Evolutionary conservation across 1,140 invertebrate genomes (phyloP).

Genomic region (Sesamia nonagrioides): DNA sequence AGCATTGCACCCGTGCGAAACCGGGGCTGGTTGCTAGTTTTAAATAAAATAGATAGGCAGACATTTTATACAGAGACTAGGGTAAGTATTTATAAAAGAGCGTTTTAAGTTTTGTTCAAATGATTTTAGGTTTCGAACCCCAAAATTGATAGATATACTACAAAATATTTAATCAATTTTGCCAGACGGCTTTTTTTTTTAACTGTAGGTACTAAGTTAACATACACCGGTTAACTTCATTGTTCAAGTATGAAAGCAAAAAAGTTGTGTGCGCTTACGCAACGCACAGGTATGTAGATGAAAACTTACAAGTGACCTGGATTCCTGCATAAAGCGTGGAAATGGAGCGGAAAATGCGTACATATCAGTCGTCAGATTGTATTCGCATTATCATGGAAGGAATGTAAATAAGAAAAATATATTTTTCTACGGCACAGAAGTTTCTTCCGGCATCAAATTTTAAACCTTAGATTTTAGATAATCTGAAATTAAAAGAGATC

Average conservation of each 20-base stretch:
- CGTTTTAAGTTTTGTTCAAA: slow-evolving; percentile 55
- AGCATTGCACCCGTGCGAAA: too few relatives aligned
- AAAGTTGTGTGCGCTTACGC: slow-evolving; percentile 10
- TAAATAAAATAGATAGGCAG: background rate
- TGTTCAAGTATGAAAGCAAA: background rate
- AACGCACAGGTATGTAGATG: slow-evolving; percentile 4
- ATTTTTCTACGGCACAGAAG: background rate
- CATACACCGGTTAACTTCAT: background rate
- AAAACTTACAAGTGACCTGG: slow-evolving; percentile 32
- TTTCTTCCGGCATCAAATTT: background rate
- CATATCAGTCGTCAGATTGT: background rate
- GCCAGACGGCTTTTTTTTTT: slow-evolving; percentile 51
- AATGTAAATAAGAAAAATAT: background rate
- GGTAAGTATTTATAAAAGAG: slow-evolving; percentile 28
- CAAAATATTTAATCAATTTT: slow-evolving; percentile 63
- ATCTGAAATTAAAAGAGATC: background rate
- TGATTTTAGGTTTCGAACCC: slow-evolving; percentile 60
- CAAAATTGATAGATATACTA: slow-evolving; percentile 53
- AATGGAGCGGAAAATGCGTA: slow-evolving; percentile 30
- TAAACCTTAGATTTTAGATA: background rate
- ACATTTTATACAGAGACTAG: slow-evolving; percentile 24
- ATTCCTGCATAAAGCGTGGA: slow-evolving; percentile 10
- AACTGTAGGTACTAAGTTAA: slow-evolving; percentile 8
- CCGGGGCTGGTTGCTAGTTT: too few relatives aligned
- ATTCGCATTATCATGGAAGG: background rate